A percentile compares a stretch with the other conserved stretches of the same genome.
phyloP scores from a whole-genome alignment of 2,113 vertebrate genomes.

The Aptenodytes forsteri region DNA sequence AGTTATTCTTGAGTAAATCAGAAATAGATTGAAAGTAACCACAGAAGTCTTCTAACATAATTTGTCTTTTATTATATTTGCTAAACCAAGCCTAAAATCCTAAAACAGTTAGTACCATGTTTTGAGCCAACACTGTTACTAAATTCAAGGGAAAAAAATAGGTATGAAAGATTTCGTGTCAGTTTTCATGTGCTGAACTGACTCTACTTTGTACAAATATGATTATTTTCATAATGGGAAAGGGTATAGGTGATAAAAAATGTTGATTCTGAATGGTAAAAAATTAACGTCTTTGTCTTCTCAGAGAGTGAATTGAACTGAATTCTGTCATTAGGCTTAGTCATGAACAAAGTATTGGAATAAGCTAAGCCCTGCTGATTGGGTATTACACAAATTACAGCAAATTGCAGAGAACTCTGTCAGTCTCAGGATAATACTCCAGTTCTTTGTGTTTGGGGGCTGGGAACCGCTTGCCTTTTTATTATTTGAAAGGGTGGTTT shows the following conservation, averaged over 20 bases:
- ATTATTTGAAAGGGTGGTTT: neutral
- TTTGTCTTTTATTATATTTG: neutral
- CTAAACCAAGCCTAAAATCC: neutral
- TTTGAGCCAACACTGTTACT: neutral
- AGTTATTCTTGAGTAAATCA: neutral
- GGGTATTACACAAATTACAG: neutral
- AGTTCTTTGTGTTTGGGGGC: neutral
- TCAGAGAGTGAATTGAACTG: neutral
- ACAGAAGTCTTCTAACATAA: neutral
- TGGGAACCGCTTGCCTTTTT: neutral
- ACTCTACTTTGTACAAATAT: neutral
- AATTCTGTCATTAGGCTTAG: neutral
- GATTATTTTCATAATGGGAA: neutral
- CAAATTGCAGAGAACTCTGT: neutral
- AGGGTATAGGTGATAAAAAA: neutral
- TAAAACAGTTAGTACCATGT: neutral
- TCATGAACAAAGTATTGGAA: neutral
- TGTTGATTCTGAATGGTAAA: neutral
- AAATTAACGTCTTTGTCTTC: neutral
- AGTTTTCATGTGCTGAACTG: neutral
- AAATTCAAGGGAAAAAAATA: neutral
- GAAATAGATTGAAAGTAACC: neutral
- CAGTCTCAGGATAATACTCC: neutral
- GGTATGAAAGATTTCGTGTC: neutral
- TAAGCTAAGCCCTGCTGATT: neutral